Conservation (phyloP, 2,113 vertebrate genomes). For the Pomatorhinus ruficollis region DNA sequence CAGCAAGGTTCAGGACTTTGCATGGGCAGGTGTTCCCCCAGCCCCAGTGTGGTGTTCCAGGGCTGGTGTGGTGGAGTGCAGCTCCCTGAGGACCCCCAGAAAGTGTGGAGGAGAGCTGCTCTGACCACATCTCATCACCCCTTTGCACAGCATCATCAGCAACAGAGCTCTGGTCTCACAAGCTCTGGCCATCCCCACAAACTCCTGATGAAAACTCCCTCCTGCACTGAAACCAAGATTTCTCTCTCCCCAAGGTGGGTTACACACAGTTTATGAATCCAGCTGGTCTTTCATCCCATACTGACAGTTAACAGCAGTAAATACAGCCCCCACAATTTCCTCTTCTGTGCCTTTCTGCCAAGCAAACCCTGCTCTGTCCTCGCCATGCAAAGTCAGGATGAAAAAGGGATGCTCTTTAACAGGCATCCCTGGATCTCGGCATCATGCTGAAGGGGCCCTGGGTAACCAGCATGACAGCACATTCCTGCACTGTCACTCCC, state of each 20-base stretch:
- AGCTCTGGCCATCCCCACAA: neutral
- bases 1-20: neutral
- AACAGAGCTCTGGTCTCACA: neutral
- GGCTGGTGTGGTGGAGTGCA: neutral
- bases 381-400: neutral
- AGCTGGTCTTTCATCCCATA: neutral
- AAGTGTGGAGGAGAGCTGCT: neutral
- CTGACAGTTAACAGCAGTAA: neutral
- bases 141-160: neutral
- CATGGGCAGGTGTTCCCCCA: rapidly evolving
- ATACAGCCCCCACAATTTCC: neutral
- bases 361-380: neutral
- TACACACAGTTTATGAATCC: neutral
- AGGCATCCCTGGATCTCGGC: neutral
- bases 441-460: neutral
- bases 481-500: neutral
- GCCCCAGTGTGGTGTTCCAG: neutral
- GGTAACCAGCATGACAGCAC: neutral
- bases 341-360: neutral
- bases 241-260: neutral
- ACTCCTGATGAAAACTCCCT: neutral
- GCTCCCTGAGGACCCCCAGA: neutral
- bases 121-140: rapidly evolving
- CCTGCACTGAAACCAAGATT: neutral
- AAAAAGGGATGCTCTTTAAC: neutral